Conservation (phyloP, 1,140 invertebrate species). For the Atta texana region DNA sequence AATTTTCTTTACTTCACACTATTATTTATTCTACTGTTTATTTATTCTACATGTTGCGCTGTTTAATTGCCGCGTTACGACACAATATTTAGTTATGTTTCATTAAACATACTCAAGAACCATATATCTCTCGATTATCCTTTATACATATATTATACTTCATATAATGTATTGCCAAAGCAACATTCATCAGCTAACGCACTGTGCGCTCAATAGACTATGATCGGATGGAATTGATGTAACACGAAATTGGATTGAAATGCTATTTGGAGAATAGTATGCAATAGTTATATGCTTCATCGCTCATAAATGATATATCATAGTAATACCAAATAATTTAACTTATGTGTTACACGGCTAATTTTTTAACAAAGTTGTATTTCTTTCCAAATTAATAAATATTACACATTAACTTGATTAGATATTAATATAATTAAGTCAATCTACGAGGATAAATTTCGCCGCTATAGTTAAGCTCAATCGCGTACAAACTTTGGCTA, state of each 20-base stretch:
- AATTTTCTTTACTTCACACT: not conserved
- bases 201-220: slow-evolving; percentile 38
- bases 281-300: slow-evolving; percentile 40
- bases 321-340: slow-evolving; percentile 26
- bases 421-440: slow-evolving; percentile 27
- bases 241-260: slow-evolving; percentile 58
- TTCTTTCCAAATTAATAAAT: not conserved
- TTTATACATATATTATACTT: slow-evolving; percentile 14
- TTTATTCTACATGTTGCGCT: slow-evolving; percentile 18
- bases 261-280: slow-evolving; percentile 34
- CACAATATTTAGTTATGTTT: slow-evolving; percentile 13
- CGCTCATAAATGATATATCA: slow-evolving; percentile 20
- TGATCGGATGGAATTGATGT: slow-evolving; percentile 46
- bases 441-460: slow-evolving; percentile 26
- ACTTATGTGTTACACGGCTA: not conserved
- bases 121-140: slow-evolving; percentile 29
- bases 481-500: slow-evolving; percentile 38
- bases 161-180: slow-evolving; percentile 29
- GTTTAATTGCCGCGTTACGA: slow-evolving; percentile 18
- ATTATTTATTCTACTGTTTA: slow-evolving; percentile 29
- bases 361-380: not conserved
- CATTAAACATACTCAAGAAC: slow-evolving; percentile 15
- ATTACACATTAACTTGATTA: not conserved
- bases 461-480: slow-evolving; percentile 23
- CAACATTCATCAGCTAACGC: slow-evolving; percentile 22